These are phyloP conservation scores for Exaiptasia diaphana DNA, from an alignment of 64 coral and sea anemone genomes.

Conservation along the genomic window DNA sequence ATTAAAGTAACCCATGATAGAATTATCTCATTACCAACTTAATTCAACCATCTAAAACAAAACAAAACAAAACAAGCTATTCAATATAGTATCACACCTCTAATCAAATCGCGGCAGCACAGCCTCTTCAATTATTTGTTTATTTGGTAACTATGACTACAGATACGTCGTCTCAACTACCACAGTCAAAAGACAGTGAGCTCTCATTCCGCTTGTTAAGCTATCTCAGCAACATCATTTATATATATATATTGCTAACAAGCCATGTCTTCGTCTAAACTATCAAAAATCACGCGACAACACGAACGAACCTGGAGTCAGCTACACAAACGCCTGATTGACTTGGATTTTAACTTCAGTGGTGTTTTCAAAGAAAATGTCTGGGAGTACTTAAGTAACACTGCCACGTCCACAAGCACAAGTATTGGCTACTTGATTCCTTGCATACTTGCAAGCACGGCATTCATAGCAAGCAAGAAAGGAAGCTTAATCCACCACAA, in stretches of 20 bases:
- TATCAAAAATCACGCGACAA: slow-evolving; percentile 21
- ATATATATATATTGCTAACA: neutral
- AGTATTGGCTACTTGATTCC: slow-evolving; percentile 21
- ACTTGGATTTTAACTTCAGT: slow-evolving; percentile 5
- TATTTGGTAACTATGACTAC: neutral
- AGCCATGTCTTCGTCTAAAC: slow-evolving; percentile 13
- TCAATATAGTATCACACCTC: neutral
- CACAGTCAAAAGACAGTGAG: no score
- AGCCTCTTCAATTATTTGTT: neutral
- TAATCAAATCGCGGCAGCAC: neutral
- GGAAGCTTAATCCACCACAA: neutral
- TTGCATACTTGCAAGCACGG: slow-evolving; percentile 25
- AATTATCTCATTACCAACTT: neutral
- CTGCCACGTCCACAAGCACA: neutral
- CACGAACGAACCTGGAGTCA: slow-evolving; percentile 35
- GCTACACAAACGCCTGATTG: slow-evolving; percentile 31
- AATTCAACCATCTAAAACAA: neutral
- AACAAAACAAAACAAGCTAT: neutral
- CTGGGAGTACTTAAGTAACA: slow-evolving; percentile 3
- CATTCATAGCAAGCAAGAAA: slow-evolving; percentile 15
- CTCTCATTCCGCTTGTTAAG: neutral
- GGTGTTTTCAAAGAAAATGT: slow-evolving; percentile 11
- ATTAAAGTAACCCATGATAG: neutral
- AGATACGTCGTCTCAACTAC: neutral
- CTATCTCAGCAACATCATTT: neutral